phyloP scores from a whole-genome alignment of 2,888 invertebrate species.

The Nycteola revayana region DNA sequence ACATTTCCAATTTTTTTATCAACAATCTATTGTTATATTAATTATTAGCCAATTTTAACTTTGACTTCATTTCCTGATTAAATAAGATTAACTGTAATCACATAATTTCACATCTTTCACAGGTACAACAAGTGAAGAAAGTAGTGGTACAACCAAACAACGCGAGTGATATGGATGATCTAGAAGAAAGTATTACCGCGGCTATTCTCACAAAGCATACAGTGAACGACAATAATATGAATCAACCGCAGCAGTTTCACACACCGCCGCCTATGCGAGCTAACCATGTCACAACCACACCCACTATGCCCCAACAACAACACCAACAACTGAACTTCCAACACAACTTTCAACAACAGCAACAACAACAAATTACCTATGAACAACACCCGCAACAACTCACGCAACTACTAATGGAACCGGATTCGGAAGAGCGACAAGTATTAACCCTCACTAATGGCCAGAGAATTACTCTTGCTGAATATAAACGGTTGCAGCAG shows the following conservation, averaged over 20 bases:
- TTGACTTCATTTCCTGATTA: no score
- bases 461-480: conserved; percentile 70
- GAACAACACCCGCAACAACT: conserved; percentile 57
- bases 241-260: conserved; percentile 53
- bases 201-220: conserved; percentile 71
- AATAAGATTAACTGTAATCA: no score
- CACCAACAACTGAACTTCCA: conserved; percentile 54
- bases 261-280: conserved; percentile 52
- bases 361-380: conserved; percentile 47
- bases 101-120: conserved; percentile 18
- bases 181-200: conserved; percentile 79
- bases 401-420: conserved; percentile 59
- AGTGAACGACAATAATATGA: conserved; percentile 46
- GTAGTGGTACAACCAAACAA: conserved; percentile 72
- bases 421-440: conserved; percentile 65
- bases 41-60: no score
- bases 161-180: conserved; percentile 75
- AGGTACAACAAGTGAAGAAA: conserved; percentile 53
- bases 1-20: no score
- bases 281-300: conserved; percentile 32
- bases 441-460: conserved; percentile 65
- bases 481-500: conserved; percentile 66
- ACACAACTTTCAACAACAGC: conserved; percentile 52
- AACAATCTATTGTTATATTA: no score
- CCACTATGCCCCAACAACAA: conserved; percentile 28